A percentile compares a stretch with the other conserved stretches of the same genome.
Evolutionary conservation across 2,888 invertebrate species (phyloP).

Genomic region (Nephrotoma appendiculata): DNA sequence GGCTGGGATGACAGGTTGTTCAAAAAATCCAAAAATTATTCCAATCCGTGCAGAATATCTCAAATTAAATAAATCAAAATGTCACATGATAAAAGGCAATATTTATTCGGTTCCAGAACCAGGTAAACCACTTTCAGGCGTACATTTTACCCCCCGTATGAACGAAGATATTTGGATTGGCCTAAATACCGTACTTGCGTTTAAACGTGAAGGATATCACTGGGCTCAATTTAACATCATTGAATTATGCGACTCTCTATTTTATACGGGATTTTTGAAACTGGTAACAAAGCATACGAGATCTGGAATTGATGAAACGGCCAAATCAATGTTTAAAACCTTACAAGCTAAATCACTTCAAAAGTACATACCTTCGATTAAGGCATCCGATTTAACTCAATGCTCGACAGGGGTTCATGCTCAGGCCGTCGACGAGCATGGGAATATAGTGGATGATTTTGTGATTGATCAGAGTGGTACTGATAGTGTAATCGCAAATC

Average conservation of each 20-base stretch:
- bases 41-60: constrained; percentile 97
- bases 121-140: constrained; percentile 91
- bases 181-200: constrained; percentile 93
- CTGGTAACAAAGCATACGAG: constrained; percentile 62
- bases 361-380: constrained; percentile 70
- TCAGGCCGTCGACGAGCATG: constrained; percentile 78
- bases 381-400: constrained; percentile 55
- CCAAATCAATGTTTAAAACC: constrained; percentile 59
- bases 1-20: constrained; percentile 78
- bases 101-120: constrained; percentile 99
- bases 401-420: constrained; percentile 95
- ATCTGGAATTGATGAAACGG: constrained; percentile 71
- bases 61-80: constrained; percentile 60
- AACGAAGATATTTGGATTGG: constrained; percentile 93
- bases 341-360: constrained; percentile 72
- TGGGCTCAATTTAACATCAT: constrained; percentile 56
- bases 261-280: constrained; percentile 59
- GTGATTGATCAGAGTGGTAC: constrained; percentile 75
- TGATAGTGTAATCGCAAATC: constrained; percentile 52
- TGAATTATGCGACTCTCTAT: constrained; percentile 56
- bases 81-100: constrained; percentile 70
- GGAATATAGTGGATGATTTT: constrained; percentile 88
- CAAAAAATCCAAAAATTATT: constrained; percentile 58
- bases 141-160: constrained; percentile 94
- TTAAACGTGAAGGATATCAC: constrained; percentile 88